Evolutionary conservation across 2,797 vertebrate species (phyloP), one percentile per base, ranked within the genome.

Genomic region (Geotrypetes seraphini): DNA sequence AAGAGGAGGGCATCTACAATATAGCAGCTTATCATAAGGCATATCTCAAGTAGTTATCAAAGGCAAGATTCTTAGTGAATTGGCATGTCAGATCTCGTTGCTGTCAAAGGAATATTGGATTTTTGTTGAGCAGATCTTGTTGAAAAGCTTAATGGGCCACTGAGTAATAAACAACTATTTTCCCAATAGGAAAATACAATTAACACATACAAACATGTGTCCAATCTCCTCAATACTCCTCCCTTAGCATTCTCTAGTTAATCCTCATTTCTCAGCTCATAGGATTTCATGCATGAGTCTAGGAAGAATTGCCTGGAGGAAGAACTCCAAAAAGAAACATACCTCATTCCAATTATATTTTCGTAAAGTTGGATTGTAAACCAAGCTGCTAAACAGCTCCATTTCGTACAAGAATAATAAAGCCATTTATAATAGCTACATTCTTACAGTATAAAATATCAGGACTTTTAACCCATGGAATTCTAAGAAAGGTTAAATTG

Each of bases 161-260:
- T 33, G 22, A 8, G 25, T 29, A 52, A 50, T 45, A 66, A 68
- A 41, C 19, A 57, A 49, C 7, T 7, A 5, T 48, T 56, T 57
- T 30, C 42, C 14, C 36, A 53, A 51, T 15, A 38, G 36, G 54
- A 41, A 68, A 35, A 47, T 47, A 59, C 12, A 57, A 60, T 50
- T 59, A 66, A 41, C 12, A 49, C 7, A 50, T 36, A 47, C 57
- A 57, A 69, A 66, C n/a, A 59, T 63, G 37, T 52, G 44, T 36
- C 28, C 18, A 64, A 49, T 41, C 66, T 42, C 12, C 36, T 48
- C 40, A 54, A 40, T 45, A 53, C 51, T 41, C 46, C 46, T 70
- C 49, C 56, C 12, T 40, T 55, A 43, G 30, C 0, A 1, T 39
- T 63, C 36, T 64, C 50, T 32, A 53, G 41, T 50, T 59, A 67